Percentiles rank a stretch among this genome's conserved stretches.
Conservation (phyloP, 2,797 vertebrate genomes). For the Nyctibius grandis region DNA sequence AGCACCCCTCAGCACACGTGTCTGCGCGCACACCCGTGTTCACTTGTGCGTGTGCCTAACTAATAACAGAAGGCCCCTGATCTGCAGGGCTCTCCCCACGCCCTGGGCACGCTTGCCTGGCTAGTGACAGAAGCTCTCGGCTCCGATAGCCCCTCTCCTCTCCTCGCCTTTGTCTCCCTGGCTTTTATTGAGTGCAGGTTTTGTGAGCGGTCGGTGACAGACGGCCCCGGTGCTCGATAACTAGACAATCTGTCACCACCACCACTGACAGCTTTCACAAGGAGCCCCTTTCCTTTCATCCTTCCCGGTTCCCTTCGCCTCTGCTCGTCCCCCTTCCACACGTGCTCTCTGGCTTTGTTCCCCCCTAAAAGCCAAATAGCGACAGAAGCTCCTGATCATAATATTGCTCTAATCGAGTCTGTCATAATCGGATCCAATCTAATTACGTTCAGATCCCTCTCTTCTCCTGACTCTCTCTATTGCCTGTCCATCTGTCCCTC, state of each 20-base stretch:
- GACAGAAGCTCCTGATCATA: constrained; percentile 63
- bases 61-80: background rate
- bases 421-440: constrained; percentile 72
- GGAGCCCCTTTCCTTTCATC: constrained; percentile 42
- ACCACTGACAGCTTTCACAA: constrained; percentile 53
- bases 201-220: constrained; percentile 60
- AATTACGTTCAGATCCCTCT: constrained; percentile 70
- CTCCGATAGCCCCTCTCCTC: background rate
- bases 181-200: constrained; percentile 49
- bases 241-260: constrained; percentile 69
- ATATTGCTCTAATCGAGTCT: constrained; percentile 65
- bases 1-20: background rate
- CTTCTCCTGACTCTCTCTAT: constrained; percentile 54
- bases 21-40: rapidly evolving
- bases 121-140: background rate
- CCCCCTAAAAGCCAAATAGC: constrained; percentile 54
- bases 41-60: background rate
- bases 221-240: constrained; percentile 62
- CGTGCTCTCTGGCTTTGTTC: constrained; percentile 31
- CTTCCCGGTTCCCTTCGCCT: background rate
- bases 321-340: background rate
- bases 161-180: background rate
- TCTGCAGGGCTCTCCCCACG: background rate
- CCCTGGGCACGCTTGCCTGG: background rate
- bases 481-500: constrained; percentile 76